Conservation (phyloP, 2,888 invertebrate genomes). For the Hedychridium roseum region DNA sequence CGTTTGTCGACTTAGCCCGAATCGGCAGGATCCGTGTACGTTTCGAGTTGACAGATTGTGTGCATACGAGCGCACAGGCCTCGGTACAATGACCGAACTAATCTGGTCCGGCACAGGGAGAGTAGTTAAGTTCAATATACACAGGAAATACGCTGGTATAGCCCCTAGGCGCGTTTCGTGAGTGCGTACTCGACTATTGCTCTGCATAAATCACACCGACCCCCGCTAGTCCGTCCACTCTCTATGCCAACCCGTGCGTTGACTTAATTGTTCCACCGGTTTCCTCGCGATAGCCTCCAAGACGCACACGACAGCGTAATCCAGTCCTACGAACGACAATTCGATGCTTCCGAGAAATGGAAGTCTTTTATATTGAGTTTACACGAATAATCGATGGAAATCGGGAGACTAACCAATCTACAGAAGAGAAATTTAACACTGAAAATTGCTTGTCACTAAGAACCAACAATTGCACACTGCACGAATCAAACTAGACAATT, state of each 20-base stretch:
- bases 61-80: conserved; percentile 26
- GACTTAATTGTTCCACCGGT: conserved; percentile 34
- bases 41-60: conserved; percentile 45
- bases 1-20: conserved; percentile 22
- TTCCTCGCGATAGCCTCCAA: no score
- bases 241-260: conserved; percentile 20
- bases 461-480: no score
- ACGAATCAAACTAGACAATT: no score
- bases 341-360: no score
- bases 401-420: no score
- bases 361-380: no score
- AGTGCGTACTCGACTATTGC: conserved; percentile 50
- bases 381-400: no score
- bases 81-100: conserved; percentile 55
- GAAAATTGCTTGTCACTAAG: no score
- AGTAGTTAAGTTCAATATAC: conserved; percentile 54
- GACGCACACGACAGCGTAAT: no score
- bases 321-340: no score
- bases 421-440: no score
- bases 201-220: conserved; percentile 49
- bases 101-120: conserved; percentile 50
- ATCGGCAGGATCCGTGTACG: conserved; percentile 32
- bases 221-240: conserved; percentile 16
- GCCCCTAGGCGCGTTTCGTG: conserved; percentile 40
- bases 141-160: conserved; percentile 45